These are phyloP conservation scores for Druon quercuslanigerum DNA, from an alignment of 1,140 invertebrate species.

Conservation along the genomic window DNA sequence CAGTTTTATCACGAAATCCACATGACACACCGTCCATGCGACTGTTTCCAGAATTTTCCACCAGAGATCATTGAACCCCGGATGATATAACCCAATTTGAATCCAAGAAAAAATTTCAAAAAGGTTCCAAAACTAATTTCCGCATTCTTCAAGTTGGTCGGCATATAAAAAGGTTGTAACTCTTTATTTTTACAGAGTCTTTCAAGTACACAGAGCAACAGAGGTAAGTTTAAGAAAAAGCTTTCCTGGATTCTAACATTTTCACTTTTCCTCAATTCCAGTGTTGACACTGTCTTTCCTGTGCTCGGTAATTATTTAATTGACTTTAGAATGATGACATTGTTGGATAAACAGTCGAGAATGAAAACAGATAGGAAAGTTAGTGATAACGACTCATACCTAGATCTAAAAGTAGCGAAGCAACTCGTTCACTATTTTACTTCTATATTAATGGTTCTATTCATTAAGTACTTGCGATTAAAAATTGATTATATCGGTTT, in stretches of 20 bases:
- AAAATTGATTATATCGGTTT: neutral
- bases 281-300: slow-evolving; percentile 1
- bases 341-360: slow-evolving; percentile 6
- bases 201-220: too few relatives aligned
- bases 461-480: neutral
- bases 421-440: slow-evolving; percentile 5
- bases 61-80: neutral
- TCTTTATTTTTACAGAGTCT: too few relatives aligned
- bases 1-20: neutral
- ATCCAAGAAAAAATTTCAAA: neutral
- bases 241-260: neutral
- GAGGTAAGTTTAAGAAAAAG: neutral
- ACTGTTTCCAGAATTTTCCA: neutral
- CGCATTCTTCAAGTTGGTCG: too few relatives aligned
- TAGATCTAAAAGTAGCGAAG: neutral
- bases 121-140: neutral
- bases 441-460: neutral
- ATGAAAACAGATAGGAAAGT: slow-evolving; percentile 4
- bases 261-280: slow-evolving; percentile 10
- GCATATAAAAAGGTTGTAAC: too few relatives aligned
- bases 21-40: neutral
- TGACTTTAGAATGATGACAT: neutral
- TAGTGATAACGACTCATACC: neutral
- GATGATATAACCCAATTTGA: neutral
- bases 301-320: slow-evolving; percentile 9